Evolutionary conservation across 1,140 invertebrate genomes (phyloP).

Genomic region (Galleria mellonella): DNA sequence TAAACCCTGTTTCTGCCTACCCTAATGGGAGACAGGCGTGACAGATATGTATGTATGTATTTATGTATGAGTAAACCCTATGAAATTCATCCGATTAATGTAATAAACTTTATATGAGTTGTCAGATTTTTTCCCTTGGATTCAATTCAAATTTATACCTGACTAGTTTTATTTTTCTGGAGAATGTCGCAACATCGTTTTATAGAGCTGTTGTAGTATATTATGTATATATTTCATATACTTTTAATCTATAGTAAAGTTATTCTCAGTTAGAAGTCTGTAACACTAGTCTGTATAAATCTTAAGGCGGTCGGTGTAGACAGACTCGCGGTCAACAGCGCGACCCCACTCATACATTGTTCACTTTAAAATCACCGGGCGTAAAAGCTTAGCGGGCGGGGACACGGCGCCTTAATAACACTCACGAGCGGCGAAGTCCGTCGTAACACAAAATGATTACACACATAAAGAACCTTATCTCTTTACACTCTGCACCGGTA

Average conservation of each 20-base stretch:
- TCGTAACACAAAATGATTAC: conserved; percentile 69
- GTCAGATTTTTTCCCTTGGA: no score
- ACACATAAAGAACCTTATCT: conserved; percentile 71
- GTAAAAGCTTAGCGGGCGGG: conserved; percentile 29
- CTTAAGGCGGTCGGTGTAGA: background rate
- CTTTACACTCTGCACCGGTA: conserved; percentile 59
- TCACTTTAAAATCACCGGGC: conserved; percentile 21
- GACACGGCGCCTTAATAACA: conserved; percentile 55
- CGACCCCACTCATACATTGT: conserved; percentile 11
- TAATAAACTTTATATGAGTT: no score
- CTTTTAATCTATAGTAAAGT: background rate
- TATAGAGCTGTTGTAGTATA: no score
- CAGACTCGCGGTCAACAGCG: conserved; percentile 4
- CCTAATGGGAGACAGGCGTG: no score
- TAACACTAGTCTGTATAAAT: conserved; percentile 4
- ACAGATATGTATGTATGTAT: no score
- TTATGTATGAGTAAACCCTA: no score
- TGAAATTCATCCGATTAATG: no score
- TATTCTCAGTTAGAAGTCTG: background rate
- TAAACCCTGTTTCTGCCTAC: no score
- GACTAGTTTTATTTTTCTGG: no score
- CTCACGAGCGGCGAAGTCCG: conserved; percentile 54
- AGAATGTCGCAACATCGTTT: no score
- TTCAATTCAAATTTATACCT: no score
- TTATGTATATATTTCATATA: no score